Conservation (phyloP, 2,113 vertebrate species). For the Brachypteracias leptosomus region DNA sequence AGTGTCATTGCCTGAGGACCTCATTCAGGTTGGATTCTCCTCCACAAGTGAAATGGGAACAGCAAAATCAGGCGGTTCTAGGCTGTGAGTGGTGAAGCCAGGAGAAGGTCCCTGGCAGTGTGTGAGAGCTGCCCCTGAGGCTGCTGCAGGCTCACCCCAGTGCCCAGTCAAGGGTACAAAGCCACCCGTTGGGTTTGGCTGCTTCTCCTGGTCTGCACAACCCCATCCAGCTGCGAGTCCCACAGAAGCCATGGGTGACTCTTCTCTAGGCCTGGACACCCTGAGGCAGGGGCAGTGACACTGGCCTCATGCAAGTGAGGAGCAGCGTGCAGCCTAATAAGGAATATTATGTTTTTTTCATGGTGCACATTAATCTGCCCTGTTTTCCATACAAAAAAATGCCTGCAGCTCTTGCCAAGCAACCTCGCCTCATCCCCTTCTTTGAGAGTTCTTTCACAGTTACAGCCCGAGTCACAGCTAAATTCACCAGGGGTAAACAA, state of each 20-base stretch:
- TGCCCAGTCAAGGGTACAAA: background rate
- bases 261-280: fast-evolving
- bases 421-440: slow-evolving; percentile 13
- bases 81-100: background rate
- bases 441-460: background rate
- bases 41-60: background rate
- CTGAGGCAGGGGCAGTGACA: background rate
- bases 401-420: slow-evolving; percentile 1
- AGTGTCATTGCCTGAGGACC: too few species aligned
- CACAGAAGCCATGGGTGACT: background rate
- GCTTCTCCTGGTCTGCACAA: background rate
- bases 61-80: background rate
- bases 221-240: background rate
- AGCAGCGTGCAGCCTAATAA: background rate
- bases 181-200: background rate
- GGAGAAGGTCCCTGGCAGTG: fast-evolving
- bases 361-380: background rate
- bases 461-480: background rate
- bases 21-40: background rate
- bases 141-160: background rate
- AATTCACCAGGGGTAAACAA: background rate
- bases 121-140: fast-evolving
- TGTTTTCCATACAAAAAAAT: background rate
- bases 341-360: background rate
- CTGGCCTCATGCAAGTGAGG: background rate